These are phyloP conservation scores for Aphaenogaster rudis DNA, from an alignment of 1,140 invertebrate genomes.

Conservation along the genomic window DNA sequence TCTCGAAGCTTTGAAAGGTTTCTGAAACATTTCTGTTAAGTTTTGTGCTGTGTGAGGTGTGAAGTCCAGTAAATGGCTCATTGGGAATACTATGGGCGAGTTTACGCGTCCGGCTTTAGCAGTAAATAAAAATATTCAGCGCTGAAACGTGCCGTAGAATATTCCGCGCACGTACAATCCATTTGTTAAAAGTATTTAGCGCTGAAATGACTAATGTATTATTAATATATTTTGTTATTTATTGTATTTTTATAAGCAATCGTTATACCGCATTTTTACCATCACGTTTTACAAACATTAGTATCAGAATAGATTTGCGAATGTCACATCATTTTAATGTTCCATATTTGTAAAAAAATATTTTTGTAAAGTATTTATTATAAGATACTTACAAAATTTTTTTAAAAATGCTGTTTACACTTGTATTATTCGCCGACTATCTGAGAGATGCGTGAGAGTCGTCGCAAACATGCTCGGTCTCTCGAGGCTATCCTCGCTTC, in stretches of 20 bases:
- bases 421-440: slow-evolving; percentile 1
- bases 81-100: too few species aligned
- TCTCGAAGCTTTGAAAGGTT: too few species aligned
- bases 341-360: neutral
- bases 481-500: slow-evolving; percentile 30
- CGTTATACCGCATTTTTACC: neutral
- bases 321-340: neutral
- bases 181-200: neutral
- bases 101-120: too few species aligned
- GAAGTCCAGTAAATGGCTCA: too few species aligned
- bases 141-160: neutral
- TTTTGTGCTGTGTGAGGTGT: too few species aligned
- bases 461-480: slow-evolving; percentile 31
- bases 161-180: neutral
- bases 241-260: neutral
- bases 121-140: too few species aligned
- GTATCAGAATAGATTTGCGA: neutral
- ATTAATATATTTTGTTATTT: neutral
- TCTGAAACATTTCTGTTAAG: too few species aligned
- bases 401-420: neutral
- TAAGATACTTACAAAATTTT: neutral
- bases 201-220: neutral
- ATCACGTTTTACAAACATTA: neutral
- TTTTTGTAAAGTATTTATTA: neutral
- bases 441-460: slow-evolving; percentile 29